Evolutionary conservation across 1,140 invertebrate species (phyloP), one percentile per base, ranked within the genome.

Genomic region (Asbolus verrucosus): DNA sequence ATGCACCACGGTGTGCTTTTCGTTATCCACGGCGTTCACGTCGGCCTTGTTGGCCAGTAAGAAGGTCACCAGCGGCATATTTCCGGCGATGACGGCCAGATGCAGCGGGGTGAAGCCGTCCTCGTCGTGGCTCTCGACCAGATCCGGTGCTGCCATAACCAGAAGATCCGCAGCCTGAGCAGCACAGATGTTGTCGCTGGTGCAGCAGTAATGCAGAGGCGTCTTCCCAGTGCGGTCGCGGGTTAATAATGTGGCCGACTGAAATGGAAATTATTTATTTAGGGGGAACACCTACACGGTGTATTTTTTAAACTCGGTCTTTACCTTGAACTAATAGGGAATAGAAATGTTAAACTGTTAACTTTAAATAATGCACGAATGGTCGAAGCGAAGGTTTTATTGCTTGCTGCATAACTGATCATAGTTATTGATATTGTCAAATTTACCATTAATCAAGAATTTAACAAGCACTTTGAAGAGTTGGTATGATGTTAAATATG

Each of bases 1-100:
- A 82, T 99, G 97, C 9, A 98, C 90, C n/a, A 94, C 91, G 1
- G 96, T 96, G 80, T 99, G 97, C 54, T 92, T 90, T 80, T 99
- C 97, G 78, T 94, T 90, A 82, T 99, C 97, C 60, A 92, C 85
- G 27, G 91, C 90, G 80, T 94, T 92, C 38, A 98, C 89, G 77
- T 97, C 91, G 6, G 96, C 95, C 16, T 91, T 90, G 67, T 91
- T 91, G 9, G 91, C 89, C 38, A 96, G 80, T 2, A 97, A 83
- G 18, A 92, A 91, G 61, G 91, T 90, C 38, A 95, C 91, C 63
- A 96, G 86, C 15, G 90, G 88, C 73, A 90, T 89, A 79, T 94
- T 94, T 6, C 95, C 95, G 69, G 94, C 92, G 77, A 97, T 96
- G 31, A 96, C 94, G 31, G 94, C 94, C 72, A 97, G 86, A 84